Base-by-base conservation (phyloP, 2,797 vertebrate genomes). In the Gymnocypris eckloni region DNA sequence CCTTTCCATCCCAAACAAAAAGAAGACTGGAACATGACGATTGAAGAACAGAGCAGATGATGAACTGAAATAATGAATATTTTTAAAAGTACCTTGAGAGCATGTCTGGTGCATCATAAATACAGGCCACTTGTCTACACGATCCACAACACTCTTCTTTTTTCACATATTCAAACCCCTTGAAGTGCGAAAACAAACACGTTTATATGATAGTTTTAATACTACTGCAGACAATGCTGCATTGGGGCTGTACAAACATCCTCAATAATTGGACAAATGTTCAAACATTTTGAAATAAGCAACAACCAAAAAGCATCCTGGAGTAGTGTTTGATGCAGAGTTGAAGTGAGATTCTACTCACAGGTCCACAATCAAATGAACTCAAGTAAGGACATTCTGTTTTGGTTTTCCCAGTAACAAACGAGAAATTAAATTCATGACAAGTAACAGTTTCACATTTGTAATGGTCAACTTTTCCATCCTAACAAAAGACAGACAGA, bases 401-500 rank as follows among this genome's bases (percentile, higher is more conserved):
- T 37, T 92, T 90, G 81, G 96, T 96, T 12, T 78, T 87, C 1
- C 95, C 93, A 0, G 93, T 90, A 9, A 95, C 91, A 45, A 97
- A 93, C 75, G 93, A 95, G 1, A 90, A 88, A 11, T 91, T 90
- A 15, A 86, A 39, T 20, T 89, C 89, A 37, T 92, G 0, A 16
- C 98, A 99, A 85, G 90, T 96, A 89, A 96, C 96, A 87, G 93
- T 75, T 5, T 95, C 94, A 90, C 98, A 99, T 82, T 93, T 95
- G 86, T 95, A 3, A 82, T 89, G 9, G 95, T 89, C 79, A 95
- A 96, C 77, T 92, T 93, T 96, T 97, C 86, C 1, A 79, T 25
- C 77, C 56, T 72, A 9, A 88, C 43, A 10, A 0, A 54, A 86
- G 4, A 54, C 7, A 54, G 43, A 67, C n/a, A 66, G 1, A 72